Percentiles rank a stretch among this genome's conserved stretches.
These are phyloP conservation scores for Bos indicus DNA, from an alignment of 2,113 vertebrate species.

Conservation along the genomic window DNA sequence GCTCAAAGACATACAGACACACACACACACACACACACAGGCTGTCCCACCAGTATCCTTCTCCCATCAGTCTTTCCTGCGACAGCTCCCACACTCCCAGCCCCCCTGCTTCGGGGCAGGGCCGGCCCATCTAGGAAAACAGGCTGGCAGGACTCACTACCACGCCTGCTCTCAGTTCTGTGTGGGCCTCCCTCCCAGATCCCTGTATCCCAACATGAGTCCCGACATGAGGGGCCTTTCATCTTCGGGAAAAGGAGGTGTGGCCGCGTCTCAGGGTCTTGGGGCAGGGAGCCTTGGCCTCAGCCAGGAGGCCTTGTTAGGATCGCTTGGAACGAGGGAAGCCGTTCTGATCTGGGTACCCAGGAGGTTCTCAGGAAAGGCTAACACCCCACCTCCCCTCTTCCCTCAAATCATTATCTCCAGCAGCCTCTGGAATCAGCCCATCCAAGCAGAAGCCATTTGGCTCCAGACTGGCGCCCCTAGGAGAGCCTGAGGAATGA, in stretches of 20 bases:
- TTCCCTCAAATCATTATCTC: neutral
- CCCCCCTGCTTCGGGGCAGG: neutral
- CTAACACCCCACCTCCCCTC: neutral
- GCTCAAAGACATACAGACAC: neutral
- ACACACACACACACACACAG: neutral
- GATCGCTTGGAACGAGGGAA: neutral
- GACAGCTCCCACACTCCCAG: neutral
- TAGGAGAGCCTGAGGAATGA: conserved; percentile 9
- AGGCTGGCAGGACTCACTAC: neutral
- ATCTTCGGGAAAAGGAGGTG: neutral
- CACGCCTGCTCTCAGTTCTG: neutral
- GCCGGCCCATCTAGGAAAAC: neutral
- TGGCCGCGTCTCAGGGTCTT: neutral
- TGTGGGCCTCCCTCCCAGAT: neutral
- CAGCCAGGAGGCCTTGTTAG: neutral
- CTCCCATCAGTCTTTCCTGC: neutral
- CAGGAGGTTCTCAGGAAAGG: neutral
- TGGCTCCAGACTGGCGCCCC: conserved; percentile 24
- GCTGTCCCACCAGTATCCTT: neutral
- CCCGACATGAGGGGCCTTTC: neutral
- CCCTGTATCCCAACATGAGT: neutral
- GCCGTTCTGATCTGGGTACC: neutral
- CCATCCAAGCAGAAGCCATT: neutral
- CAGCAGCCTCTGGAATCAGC: neutral
- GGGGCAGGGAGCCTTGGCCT: neutral